Conservation (phyloP, 2,113 vertebrate genomes). For the Caretta caretta region DNA sequence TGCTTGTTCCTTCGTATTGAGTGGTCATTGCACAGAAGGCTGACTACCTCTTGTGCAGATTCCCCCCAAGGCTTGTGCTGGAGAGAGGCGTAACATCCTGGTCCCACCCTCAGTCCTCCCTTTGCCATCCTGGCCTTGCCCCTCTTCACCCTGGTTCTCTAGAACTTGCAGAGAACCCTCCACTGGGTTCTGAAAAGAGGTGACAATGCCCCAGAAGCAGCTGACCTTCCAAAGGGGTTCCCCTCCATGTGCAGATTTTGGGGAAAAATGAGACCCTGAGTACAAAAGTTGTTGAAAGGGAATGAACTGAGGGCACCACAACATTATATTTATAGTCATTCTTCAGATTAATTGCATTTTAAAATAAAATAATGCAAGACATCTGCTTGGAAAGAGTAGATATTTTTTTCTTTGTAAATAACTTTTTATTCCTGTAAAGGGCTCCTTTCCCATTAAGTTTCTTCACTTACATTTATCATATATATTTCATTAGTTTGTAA, state of each 20-base stretch:
- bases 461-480: neutral
- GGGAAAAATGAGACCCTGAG: rapidly evolving
- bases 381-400: neutral
- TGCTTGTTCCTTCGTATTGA: neutral
- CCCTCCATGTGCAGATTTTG: neutral
- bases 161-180: neutral
- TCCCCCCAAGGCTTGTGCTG: neutral
- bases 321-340: constrained; percentile 13
- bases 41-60: neutral
- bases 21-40: neutral
- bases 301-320: neutral
- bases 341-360: neutral
- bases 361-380: neutral
- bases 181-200: neutral
- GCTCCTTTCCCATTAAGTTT: neutral
- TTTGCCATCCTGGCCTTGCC: neutral
- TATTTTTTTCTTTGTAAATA: neutral
- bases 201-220: constrained; percentile 33
- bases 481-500: neutral
- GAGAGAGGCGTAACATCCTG: neutral
- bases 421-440: neutral
- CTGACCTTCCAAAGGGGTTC: rapidly evolving
- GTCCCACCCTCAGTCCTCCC: neutral
- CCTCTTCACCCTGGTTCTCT: neutral
- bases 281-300: constrained; percentile 19